Evolutionary conservation across 2,113 vertebrate species (phyloP), one percentile per base, ranked within the genome.

Genomic region (Mellivora capensis): DNA sequence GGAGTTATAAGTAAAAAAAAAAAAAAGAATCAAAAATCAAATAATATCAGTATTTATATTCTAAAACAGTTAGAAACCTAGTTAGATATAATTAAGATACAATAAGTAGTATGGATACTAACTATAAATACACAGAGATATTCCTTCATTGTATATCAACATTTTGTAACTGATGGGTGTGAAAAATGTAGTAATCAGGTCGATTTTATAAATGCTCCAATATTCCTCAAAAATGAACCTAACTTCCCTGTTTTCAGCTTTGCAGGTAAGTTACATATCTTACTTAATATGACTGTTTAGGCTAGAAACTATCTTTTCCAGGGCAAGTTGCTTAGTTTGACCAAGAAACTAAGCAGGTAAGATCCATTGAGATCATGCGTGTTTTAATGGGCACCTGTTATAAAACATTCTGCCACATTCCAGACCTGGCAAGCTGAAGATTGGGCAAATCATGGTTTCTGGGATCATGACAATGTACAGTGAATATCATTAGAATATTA

Each of bases 1-100:
- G 21, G 88, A 93, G 17, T 97, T 84, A 49, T 17, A 96, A 90
- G 39, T 90, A 94, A 49, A n/a, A n/a, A n/a, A n/a, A n/a, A n/a
- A n/a, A n/a, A n/a, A n/a, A n/a, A n/a, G n/a, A n/a, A n/a, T n/a
- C 44, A 80, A 84, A 90, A 71, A 81, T 80, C 54, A 81, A 84
- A 90, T 34, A 77, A 85, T 77, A 57, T 57, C 37, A 64, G 23
- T 72, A 96, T 85, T 90, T 94, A 18, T 59, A 61, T 59, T 54
- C 71, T 96, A 23, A 87, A 64, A 23, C 7, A 85, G 21, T 47
- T 71, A 64, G 61, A 91, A 57, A 29, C 14, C 18, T 76, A 49
- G 59, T 69, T 94, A 87, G 37, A 74, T 80, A 52, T 47, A 80
- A 93, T 34, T n/a, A 39, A 61, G 37, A 1, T 54, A 15, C 20